A percentile compares a stretch with the other conserved stretches of the same genome.
These are phyloP conservation scores for Heliconius cydno DNA, from an alignment of 2,888 invertebrate genomes.

Conservation along the genomic window DNA sequence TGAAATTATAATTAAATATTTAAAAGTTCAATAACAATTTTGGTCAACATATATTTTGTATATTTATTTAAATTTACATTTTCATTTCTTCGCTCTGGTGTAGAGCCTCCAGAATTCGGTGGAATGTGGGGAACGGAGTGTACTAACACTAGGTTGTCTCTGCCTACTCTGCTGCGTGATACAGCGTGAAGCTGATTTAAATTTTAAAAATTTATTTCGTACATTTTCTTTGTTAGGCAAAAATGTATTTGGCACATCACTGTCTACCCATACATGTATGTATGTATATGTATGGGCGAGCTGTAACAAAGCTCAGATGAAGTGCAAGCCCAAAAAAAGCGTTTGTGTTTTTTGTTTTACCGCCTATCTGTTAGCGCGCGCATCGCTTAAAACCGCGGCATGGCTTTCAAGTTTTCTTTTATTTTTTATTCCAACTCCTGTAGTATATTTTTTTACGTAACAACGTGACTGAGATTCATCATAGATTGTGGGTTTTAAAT, in stretches of 20 bases:
- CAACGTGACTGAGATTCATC: not conserved
- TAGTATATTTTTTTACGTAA: constrained; percentile 6
- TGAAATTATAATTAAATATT: not conserved
- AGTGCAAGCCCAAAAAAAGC: constrained; percentile 17
- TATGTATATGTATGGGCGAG: not conserved
- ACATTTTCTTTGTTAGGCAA: not conserved
- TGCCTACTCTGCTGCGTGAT: no score
- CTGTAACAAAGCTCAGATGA: constrained; percentile 21
- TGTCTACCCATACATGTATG: constrained; percentile 2
- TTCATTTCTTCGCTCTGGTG: no score
- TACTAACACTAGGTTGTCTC: no score
- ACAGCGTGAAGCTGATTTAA: no score
- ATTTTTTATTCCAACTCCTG: constrained; percentile 11
- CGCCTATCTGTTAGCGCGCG: constrained; percentile 19
- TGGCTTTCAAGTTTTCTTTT: constrained; percentile 17
- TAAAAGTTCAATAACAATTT: not conserved
- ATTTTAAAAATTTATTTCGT: not conserved
- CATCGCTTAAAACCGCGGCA: constrained; percentile 18
- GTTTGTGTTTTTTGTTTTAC: constrained; percentile 14
- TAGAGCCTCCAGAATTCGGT: no score
- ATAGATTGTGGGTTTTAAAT: not conserved
- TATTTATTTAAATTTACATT: not conserved
- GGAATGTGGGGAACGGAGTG: no score
- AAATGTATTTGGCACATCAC: constrained; percentile 4
- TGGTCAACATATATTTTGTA: not conserved